phyloP scores from a whole-genome alignment of 2,797 vertebrate genomes.

The Staurois parvus region DNA sequence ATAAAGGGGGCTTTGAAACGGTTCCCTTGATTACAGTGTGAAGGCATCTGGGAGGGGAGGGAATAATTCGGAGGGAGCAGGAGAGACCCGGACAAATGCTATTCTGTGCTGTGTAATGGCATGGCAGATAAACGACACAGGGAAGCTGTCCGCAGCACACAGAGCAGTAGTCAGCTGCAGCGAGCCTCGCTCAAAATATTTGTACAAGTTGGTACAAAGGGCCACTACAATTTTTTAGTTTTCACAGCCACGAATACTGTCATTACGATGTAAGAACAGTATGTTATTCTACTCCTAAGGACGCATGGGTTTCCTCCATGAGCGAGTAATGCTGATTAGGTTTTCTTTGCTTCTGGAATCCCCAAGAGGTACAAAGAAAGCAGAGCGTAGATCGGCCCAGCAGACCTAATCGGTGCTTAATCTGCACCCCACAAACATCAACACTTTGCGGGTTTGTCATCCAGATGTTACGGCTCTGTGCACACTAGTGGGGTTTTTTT shows the following conservation, averaged over 20 bases:
- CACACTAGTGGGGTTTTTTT: too few species aligned
- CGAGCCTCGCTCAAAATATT: constrained; percentile 13
- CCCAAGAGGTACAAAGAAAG: neutral
- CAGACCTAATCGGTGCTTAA: too few species aligned
- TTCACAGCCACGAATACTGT: neutral
- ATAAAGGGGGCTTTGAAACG: constrained; percentile 38
- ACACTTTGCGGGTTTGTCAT: too few species aligned
- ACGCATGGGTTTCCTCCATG: neutral
- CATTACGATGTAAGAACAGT: neutral
- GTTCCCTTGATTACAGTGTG: constrained; percentile 47
- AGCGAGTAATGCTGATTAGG: too few species aligned
- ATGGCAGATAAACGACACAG: constrained; percentile 40
- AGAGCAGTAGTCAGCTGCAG: neutral
- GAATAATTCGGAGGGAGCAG: constrained; percentile 9
- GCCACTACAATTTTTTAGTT: neutral
- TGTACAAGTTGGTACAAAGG: constrained; percentile 43
- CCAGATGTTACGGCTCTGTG: too few species aligned
- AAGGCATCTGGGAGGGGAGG: constrained; percentile 46
- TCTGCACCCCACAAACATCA: too few species aligned
- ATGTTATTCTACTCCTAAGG: neutral
- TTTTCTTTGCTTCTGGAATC: neutral
- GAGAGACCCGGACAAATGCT: constrained; percentile 17
- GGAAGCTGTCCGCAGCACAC: constrained; percentile 29
- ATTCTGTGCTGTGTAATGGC: constrained; percentile 15
- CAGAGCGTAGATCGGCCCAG: neutral